Base-by-base conservation (phyloP, 1,140 invertebrate genomes). In the Halesus radiatus region DNA sequence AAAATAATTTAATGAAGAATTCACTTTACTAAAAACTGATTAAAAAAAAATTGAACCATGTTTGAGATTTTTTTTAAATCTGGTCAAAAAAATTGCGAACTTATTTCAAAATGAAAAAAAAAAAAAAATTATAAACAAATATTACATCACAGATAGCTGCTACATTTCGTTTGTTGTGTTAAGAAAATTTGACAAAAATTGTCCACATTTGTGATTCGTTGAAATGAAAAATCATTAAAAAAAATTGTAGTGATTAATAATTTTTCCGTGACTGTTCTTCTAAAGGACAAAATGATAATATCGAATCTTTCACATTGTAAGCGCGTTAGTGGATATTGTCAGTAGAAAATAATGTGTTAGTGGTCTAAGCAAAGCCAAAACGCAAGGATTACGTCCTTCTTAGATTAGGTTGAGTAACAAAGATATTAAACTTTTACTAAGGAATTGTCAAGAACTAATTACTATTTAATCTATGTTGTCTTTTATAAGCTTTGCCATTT, bases 311-410 rank as follows among this genome's bases (percentile, higher is more conserved):
- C 23, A 74, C 52, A 29, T 73, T 56, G 50, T 54, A 53, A 53
- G 70, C 23, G 53, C 70, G 70, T 74, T 29, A 70, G 70, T 74
- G 10, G 50, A 23, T 29, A 26, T 54, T 8, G 50, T 16, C 20
- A 56, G 53, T 74, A 54, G 53, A 23, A 54, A 50, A 50, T 45
- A 45, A 50, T 45, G 50, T 72, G 68, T 74, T 74, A 74, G 70
- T n/a, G 50, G 52, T 74, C 20, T 74, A 74, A 74, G 70, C 23
- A 56, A 74, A 74, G 70, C 70, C 70, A 74, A 74, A 74, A 74
- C 70, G 70, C 53, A 37, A 74, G 70, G 50, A 54, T 74, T 54
- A 74, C 70, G 70, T 74, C 70, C 22, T 74, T 74, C 53, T 37
- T 74, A 74, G 53, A 32, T 74, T 74, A 74, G 53, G 26, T 26